A percentile compares a stretch with the other conserved stretches of the same genome.
phyloP scores from a whole-genome alignment of 2,113 vertebrate species.

The Sigmodon hispidus region DNA sequence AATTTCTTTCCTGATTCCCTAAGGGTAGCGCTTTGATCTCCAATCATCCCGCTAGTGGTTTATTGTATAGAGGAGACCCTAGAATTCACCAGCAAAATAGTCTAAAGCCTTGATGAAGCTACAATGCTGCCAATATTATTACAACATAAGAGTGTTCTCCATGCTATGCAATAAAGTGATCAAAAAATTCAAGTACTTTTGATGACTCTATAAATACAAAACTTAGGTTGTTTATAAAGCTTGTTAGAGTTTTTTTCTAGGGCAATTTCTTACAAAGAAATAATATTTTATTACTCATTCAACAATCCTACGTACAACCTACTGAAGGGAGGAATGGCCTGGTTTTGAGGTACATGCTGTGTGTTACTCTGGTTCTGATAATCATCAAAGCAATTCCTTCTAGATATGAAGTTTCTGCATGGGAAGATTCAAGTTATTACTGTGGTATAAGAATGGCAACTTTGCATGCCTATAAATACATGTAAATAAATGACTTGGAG shows the following conservation, averaged over 20 bases:
- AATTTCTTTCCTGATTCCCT: neutral
- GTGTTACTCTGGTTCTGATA: neutral
- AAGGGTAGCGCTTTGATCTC: conserved; percentile 32
- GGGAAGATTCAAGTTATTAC: neutral
- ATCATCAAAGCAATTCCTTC: neutral
- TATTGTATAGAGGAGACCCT: neutral
- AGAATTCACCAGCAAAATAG: conserved; percentile 43
- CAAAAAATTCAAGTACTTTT: conserved; percentile 52
- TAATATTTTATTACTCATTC: conserved; percentile 51
- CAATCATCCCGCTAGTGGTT: conserved; percentile 28
- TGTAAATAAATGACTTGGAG: neutral
- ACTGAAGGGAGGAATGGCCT: neutral
- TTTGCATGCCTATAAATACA: neutral
- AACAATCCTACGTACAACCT: neutral
- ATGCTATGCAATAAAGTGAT: conserved; percentile 46
- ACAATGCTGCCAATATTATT: conserved; percentile 42
- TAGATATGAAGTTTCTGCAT: neutral
- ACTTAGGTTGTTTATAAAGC: conserved; percentile 57
- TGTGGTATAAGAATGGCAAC: neutral
- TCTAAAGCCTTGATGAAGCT: conserved; percentile 37
- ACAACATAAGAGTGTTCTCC: neutral
- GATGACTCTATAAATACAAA: conserved; percentile 61
- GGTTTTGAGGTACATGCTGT: neutral
- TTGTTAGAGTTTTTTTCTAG: conserved; percentile 47
- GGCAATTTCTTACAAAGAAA: conserved; percentile 59